phyloP scores from a whole-genome alignment of 2,113 vertebrate species.

The Mastomys natalensis region DNA sequence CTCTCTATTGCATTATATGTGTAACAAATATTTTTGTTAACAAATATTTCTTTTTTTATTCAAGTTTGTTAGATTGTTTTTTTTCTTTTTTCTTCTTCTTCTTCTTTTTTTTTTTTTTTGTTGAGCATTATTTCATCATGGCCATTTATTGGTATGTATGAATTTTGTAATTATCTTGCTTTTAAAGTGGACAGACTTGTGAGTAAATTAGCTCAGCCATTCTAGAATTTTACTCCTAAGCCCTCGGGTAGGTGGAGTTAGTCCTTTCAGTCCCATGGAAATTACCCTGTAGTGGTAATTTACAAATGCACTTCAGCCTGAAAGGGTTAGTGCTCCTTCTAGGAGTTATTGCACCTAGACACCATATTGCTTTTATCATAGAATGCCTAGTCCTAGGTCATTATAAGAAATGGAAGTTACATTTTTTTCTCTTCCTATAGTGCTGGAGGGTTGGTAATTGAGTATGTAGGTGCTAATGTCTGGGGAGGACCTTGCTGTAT shows the following conservation, averaged over 20 bases:
- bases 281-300: neutral
- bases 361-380: neutral
- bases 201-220: neutral
- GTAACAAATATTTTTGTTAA: neutral
- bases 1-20: neutral
- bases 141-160: neutral
- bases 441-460: neutral
- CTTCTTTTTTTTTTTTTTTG: neutral
- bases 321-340: slow-evolving; percentile 4
- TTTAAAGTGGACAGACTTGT: slow-evolving; percentile 12
- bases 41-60: neutral
- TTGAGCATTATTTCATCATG: neutral
- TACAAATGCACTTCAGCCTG: neutral
- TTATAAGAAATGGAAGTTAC: neutral
- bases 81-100: slow-evolving; percentile 5
- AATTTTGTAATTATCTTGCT: neutral
- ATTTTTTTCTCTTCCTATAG: neutral
- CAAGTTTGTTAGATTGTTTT: neutral
- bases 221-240: neutral
- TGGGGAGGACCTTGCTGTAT: neutral
- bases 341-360: neutral
- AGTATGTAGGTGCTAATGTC: neutral
- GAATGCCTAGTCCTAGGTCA: neutral
- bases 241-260: neutral
- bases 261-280: neutral